phyloP scores from a whole-genome alignment of 2,888 invertebrate genomes.

The Ochropleura plecta region DNA sequence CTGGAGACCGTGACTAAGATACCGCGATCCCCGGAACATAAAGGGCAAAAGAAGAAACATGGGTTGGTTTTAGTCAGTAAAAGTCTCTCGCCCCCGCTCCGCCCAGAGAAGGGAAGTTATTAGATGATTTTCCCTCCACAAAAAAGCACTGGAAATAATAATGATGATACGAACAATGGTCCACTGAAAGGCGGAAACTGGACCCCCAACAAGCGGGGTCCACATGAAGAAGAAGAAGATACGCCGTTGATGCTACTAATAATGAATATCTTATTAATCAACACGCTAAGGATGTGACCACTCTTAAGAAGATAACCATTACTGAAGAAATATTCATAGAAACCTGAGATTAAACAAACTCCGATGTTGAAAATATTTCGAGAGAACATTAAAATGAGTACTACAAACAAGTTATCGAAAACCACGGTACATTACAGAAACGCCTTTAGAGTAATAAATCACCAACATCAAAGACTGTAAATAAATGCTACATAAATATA shows the following conservation, averaged over 20 bases:
- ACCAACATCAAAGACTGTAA: constrained; percentile 33
- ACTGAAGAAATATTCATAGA: neutral
- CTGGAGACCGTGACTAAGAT: neutral
- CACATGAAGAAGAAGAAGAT: too few species aligned
- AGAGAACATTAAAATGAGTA: neutral
- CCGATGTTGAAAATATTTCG: neutral
- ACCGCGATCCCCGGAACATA: too few species aligned
- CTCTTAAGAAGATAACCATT: neutral
- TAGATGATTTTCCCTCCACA: too few species aligned
- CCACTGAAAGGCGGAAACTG: too few species aligned
- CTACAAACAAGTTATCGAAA: constrained; percentile 12
- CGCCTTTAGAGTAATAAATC: constrained; percentile 17
- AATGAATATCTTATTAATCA: neutral
- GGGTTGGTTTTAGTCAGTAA: too few species aligned
- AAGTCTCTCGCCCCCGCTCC: too few species aligned
- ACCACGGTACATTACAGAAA: constrained; percentile 8
- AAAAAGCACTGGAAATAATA: neutral
- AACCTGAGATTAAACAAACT: neutral
- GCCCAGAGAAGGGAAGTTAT: too few species aligned
- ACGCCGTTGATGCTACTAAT: neutral
- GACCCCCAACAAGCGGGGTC: too few species aligned
- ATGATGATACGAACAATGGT: neutral
- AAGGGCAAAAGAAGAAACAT: too few species aligned
- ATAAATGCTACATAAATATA: constrained; percentile 22
- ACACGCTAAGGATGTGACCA: too few species aligned